phyloP scores from a whole-genome alignment of 2,797 vertebrate genomes.

The Schizothorax lantsangensis region DNA sequence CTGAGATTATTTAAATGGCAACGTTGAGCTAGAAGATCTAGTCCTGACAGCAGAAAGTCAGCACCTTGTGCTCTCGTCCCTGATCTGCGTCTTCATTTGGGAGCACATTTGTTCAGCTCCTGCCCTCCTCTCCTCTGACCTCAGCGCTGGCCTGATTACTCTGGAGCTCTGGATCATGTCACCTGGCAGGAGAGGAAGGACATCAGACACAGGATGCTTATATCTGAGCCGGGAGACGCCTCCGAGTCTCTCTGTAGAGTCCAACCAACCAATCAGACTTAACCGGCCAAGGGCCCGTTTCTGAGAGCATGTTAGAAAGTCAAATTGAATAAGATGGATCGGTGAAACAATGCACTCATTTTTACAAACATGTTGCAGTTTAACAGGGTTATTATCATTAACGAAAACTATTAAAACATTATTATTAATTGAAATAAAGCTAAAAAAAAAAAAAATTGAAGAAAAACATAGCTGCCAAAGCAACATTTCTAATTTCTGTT shows the following conservation, averaged over 20 bases:
- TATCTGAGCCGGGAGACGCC: conserved; percentile 58
- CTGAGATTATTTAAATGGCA: too few relatives aligned
- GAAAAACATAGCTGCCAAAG: too few relatives aligned
- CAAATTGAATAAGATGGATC: neutral
- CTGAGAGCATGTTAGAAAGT: neutral
- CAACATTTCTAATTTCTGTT: too few relatives aligned
- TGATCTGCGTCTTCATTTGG: neutral
- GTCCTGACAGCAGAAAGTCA: neutral
- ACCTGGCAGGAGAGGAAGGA: conserved; percentile 54
- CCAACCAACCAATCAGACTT: neutral
- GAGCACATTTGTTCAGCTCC: conserved; percentile 72
- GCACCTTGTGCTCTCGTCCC: neutral
- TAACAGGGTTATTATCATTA: neutral
- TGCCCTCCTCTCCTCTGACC: conserved; percentile 66
- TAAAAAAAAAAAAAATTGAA: neutral
- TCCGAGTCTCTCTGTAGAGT: conserved; percentile 46
- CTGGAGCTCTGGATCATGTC: conserved; percentile 60
- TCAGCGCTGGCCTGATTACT: conserved; percentile 53
- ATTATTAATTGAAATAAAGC: neutral
- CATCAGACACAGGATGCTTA: conserved; percentile 58
- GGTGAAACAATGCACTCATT: neutral
- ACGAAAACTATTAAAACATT: neutral
- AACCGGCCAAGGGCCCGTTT: neutral
- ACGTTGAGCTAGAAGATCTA: neutral
- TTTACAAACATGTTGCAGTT: neutral